Percentiles rank a stretch among this genome's conserved stretches.
phyloP scores from a whole-genome alignment of 2,888 invertebrate species.

The Opisthograptis luteolata region DNA sequence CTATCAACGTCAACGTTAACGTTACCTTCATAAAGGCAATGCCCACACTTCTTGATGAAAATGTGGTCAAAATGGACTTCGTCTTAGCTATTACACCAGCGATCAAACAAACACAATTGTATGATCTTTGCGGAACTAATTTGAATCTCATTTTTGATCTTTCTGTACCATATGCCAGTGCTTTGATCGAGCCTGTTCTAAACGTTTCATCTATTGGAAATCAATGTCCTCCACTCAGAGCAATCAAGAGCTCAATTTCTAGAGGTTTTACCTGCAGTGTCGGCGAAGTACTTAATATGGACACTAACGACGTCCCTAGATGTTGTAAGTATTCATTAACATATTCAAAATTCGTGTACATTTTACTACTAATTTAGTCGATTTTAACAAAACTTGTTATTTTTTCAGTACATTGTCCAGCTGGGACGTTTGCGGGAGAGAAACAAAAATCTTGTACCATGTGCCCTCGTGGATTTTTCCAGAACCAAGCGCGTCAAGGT shows the following conservation, averaged over 20 bases:
- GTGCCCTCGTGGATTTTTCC: constrained; percentile 96
- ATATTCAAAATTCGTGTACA: constrained; percentile 10
- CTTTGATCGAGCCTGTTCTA: constrained; percentile 93
- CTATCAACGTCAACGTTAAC: constrained; percentile 97
- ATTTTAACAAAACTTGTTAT: constrained; percentile 10
- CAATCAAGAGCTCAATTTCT: constrained; percentile 91
- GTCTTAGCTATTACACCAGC: constrained; percentile 94
- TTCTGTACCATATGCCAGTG: constrained; percentile 96
- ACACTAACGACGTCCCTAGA: constrained; percentile 95
- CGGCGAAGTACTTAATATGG: constrained; percentile 97
- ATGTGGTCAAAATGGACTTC: constrained; percentile 95
- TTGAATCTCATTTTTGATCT: constrained; percentile 96
- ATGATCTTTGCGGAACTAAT: constrained; percentile 97
- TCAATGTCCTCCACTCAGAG: constrained; percentile 95
- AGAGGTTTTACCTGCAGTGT: constrained; percentile 97
- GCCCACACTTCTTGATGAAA: constrained; percentile 92
- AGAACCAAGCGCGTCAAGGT: constrained; percentile 95
- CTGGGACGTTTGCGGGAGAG: constrained; percentile 96
- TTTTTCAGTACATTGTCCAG: constrained; percentile 95
- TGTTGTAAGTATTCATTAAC: constrained; percentile 88
- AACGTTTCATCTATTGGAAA: constrained; percentile 96
- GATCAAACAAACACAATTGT: constrained; percentile 94
- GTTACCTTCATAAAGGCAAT: constrained; percentile 94
- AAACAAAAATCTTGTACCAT: constrained; percentile 96
- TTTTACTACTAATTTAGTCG: too few relatives aligned